Evolutionary conservation across 1,140 invertebrate species (phyloP).

Genomic region (Drosophila sechellia): DNA sequence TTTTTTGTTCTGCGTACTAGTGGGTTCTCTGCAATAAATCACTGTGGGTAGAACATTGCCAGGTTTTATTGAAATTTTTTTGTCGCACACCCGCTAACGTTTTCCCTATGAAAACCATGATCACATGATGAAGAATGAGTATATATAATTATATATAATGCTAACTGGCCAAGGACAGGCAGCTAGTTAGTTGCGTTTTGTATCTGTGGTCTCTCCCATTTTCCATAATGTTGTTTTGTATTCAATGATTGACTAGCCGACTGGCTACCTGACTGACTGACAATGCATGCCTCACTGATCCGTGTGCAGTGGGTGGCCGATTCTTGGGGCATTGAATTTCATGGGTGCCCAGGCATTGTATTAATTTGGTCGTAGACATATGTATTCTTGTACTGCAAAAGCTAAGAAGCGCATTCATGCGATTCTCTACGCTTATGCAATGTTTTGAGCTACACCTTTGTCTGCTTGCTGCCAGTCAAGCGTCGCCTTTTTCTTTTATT

Average conservation of each 20-base stretch:
- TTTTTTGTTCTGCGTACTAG: background rate
- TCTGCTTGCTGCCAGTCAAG: conserved; percentile 49
- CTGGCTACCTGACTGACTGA: conserved; percentile 27
- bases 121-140: conserved; percentile 59
- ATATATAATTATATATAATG: conserved; percentile 78
- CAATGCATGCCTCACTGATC: conserved; percentile 58
- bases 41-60: conserved; percentile 49
- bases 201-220: conserved; percentile 57
- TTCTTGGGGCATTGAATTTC: conserved; percentile 46
- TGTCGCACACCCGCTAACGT: conserved; percentile 20
- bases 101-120: conserved; percentile 36
- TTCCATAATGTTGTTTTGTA: conserved; percentile 54
- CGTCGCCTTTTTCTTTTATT: conserved; percentile 24
- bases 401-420: conserved; percentile 28
- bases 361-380: conserved; percentile 19
- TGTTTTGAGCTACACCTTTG: conserved; percentile 49
- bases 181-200: conserved; percentile 70
- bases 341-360: conserved; percentile 33
- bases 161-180: conserved; percentile 70
- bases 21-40: conserved; percentile 33
- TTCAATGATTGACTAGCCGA: conserved; percentile 15
- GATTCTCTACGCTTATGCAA: conserved; percentile 52
- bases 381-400: conserved; percentile 18
- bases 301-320: conserved; percentile 69
- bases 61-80: conserved; percentile 52